Base-by-base conservation (phyloP, 2,888 invertebrate genomes). In the Patella caerulea region DNA sequence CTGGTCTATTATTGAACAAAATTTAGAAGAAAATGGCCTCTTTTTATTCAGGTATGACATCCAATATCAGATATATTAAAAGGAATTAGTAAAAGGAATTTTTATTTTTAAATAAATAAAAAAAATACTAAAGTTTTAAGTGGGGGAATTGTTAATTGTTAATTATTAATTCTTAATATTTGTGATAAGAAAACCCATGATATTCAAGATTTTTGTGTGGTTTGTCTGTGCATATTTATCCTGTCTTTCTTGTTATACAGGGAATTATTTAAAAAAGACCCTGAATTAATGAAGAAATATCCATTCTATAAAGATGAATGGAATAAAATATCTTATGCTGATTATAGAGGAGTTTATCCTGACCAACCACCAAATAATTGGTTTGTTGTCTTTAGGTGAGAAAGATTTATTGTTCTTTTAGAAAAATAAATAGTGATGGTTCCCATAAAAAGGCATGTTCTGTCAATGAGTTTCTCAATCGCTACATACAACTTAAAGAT, bases 331-430 rank as follows among this genome's bases (percentile, higher is more conserved):
- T 88, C 90, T 1, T 92, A 89, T 80, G 84, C 86, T 73, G 92
- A 92, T 79, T 92, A 91, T 81, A 85, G 86, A 69, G 92, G 92
- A 3, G 79, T 79, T 34, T 90, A 87, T 79, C 87, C 89, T 34
- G 92, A 92, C 65, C 91, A 91, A 80, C 85, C 90, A 11, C 86
- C 90, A 0, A 88, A 89, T 79, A 87, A 86, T 29, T 92, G 92
- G 91, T 92, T 92, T 83, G 85, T 91, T n/a, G 87, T 92, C 34
- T 91, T 91, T 86, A 89, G 91, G 91, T 90, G 70, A 81, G 86
- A 79, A 24, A 24, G 2, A 24, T 65, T 65, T 24, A 65, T 45
- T 7, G 45, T 45, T 7, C 45, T 45, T 45, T 45, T 45, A 9
- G 45, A 45, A 45, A 45, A 7, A 45, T 5, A 45, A 45, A 9